Evolutionary conservation across 2,113 vertebrate species (phyloP).

Genomic region (Callionymus lyra): DNA sequence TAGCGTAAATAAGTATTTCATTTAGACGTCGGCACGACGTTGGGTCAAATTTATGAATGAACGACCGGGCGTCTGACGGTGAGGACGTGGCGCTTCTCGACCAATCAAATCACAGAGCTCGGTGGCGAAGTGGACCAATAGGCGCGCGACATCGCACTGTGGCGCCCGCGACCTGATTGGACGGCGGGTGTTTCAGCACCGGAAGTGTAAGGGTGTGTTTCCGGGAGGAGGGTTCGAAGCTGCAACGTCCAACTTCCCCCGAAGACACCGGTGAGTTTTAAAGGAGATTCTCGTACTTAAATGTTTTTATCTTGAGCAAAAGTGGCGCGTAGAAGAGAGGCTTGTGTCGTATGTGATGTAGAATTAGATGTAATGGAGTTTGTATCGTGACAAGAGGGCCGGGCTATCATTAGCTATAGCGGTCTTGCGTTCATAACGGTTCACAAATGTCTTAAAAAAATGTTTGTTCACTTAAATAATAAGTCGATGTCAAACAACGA

Average conservation of each 20-base stretch:
- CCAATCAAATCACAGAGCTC: slow-evolving; percentile 60
- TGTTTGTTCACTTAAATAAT: not conserved
- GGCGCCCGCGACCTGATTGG: slow-evolving; percentile 23
- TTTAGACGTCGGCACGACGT: not conserved
- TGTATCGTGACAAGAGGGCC: no score
- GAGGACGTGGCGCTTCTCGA: slow-evolving; percentile 70
- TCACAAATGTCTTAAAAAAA: no score
- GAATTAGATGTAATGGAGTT: no score
- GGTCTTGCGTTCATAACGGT: not conserved
- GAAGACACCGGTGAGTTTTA: slow-evolving; percentile 45
- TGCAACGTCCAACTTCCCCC: slow-evolving; percentile 34
- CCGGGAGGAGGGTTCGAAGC: slow-evolving; percentile 30
- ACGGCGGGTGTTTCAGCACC: slow-evolving; percentile 18
- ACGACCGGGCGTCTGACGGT: slow-evolving; percentile 36
- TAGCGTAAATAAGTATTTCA: no score
- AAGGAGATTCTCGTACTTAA: not conserved
- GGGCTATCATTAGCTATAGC: no score
- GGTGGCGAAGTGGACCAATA: slow-evolving; percentile 58
- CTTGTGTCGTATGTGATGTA: no score
- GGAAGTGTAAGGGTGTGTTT: slow-evolving; percentile 62
- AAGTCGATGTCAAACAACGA: no score
- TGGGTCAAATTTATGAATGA: slow-evolving; percentile 36
- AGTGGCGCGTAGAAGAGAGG: no score
- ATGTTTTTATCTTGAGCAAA: not conserved
- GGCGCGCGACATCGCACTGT: slow-evolving; percentile 41